Evolutionary conservation across 2,888 invertebrate genomes (phyloP), one percentile per base, ranked within the genome.

Genomic region (Hydropsyche betteni): DNA sequence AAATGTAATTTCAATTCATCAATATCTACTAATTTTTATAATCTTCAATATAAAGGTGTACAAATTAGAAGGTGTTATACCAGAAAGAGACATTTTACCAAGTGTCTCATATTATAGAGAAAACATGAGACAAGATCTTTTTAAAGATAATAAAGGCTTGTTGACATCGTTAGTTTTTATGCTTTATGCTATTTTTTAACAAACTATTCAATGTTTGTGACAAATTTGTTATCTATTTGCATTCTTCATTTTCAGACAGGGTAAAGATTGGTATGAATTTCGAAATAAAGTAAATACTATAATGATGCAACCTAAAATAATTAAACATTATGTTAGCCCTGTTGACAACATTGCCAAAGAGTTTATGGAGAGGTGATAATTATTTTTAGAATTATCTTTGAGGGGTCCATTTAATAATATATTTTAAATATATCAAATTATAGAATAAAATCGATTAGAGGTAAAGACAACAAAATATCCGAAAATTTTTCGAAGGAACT

Each of bases 201-300:
- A 44, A 24, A 24, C 2, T 2, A 24, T 2, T 24, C 2, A 2
- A 24, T 24, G 24, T 24, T 1, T 24, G 24, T 24, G 24, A 2
- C 24, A 24, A 24, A 24, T 24, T 24, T 24, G 24, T 24, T 24
- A 24, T 24, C 24, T 2, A 44, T 44, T 44, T 44, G 44, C 44
- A 24, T 2, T 24, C 75, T 55, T 55, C 68, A 24, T 75, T 84
- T 83, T 4, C 82, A 94, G 94, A 4, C 92, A 94, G 81, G 94
- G 93, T 0, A 91, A 93, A 79, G 88, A 89, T 70, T 95, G 94
- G 95, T 91, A 91, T 83, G 86, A 89, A 77, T 91, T 94, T 79
- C 88, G 94, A 68, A 89, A 90, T 5, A 91, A 91, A 79, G 93
- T 93, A 0, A 94, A 94, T 81, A 91, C 92, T 79, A 90, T 92